Percentiles rank a stretch among this genome's conserved stretches.
These are phyloP conservation scores for Oreochromis grahami DNA, from an alignment of 2,797 vertebrate species.

Conservation along the genomic window DNA sequence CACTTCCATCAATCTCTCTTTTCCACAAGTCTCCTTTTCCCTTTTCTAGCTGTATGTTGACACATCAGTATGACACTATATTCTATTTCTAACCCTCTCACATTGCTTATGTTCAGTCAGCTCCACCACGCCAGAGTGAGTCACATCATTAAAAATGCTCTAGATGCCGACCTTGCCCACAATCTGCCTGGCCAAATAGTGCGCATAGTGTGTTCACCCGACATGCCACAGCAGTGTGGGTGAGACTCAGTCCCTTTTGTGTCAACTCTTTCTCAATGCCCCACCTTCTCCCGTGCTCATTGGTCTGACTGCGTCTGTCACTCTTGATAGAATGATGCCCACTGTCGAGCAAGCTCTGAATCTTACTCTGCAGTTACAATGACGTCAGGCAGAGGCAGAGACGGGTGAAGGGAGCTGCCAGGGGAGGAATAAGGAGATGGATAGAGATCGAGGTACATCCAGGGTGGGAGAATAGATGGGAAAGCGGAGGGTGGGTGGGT, in stretches of 20 bases:
- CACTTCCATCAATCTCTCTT: not conserved
- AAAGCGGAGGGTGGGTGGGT: not conserved
- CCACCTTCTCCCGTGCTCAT: not conserved
- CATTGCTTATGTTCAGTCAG: conserved; percentile 18
- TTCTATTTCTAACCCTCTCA: conserved; percentile 13
- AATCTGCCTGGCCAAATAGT: conserved; percentile 17
- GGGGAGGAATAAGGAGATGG: conserved; percentile 17
- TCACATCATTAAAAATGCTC: conserved; percentile 61
- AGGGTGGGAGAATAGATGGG: not conserved
- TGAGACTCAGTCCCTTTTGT: not conserved
- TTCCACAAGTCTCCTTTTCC: not conserved
- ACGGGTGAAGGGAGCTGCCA: conserved; percentile 6
- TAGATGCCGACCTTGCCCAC: conserved; percentile 51
- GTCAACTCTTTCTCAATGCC: not conserved
- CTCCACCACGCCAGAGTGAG: conserved; percentile 56
- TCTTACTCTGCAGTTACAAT: conserved; percentile 59
- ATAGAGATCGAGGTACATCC: conserved; percentile 1
- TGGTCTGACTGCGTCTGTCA: not conserved
- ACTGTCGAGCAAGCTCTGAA: conserved; percentile 38
- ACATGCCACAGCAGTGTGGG: conserved; percentile 10
- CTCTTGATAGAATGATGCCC: conserved; percentile 27
- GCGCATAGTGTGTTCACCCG: not conserved
- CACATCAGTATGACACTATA: conserved; percentile 19
- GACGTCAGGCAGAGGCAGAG: conserved; percentile 53
- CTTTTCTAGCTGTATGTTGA: conserved; percentile 20